Percentiles rank a stretch among this genome's conserved stretches.
Conservation (phyloP, 2,113 vertebrate genomes). For the Anarrhichthys ocellatus region DNA sequence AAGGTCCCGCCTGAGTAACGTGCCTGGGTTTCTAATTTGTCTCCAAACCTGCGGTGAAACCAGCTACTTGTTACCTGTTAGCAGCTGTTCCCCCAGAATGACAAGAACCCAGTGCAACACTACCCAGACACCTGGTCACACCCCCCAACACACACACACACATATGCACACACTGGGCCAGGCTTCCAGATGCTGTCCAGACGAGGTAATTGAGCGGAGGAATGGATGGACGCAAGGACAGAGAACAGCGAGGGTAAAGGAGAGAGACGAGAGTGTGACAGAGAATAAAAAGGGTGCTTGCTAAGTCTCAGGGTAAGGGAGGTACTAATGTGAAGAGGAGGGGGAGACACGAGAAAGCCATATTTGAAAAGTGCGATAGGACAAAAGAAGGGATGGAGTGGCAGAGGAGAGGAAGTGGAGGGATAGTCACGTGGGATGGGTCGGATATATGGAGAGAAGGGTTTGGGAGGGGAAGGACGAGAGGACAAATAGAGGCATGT, state of each 20-base stretch:
- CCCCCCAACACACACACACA: constrained; percentile 22
- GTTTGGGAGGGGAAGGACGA: constrained; percentile 5
- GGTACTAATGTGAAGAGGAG: constrained; percentile 8
- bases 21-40: constrained; percentile 59
- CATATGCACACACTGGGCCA: constrained; percentile 12
- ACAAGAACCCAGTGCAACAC: constrained; percentile 54
- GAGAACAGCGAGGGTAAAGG: constrained; percentile 27
- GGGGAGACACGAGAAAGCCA: constrained; percentile 17
- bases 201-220: constrained; percentile 54
- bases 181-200: constrained; percentile 63
- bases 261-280: constrained; percentile 17
- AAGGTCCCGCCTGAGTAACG: constrained; percentile 53
- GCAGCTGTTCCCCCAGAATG: constrained; percentile 65
- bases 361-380: constrained; percentile 7
- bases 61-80: constrained; percentile 59
- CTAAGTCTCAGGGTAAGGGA: background rate
- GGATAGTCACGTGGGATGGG: background rate
- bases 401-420: background rate
- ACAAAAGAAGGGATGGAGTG: background rate
- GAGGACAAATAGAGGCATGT: background rate
- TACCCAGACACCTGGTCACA: constrained; percentile 49
- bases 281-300: constrained; percentile 8
- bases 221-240: constrained; percentile 35
- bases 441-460: background rate
- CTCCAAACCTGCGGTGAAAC: constrained; percentile 46